Evolutionary conservation across 2,888 invertebrate species (phyloP).

Genomic region (Leptinotarsa tumamoca): DNA sequence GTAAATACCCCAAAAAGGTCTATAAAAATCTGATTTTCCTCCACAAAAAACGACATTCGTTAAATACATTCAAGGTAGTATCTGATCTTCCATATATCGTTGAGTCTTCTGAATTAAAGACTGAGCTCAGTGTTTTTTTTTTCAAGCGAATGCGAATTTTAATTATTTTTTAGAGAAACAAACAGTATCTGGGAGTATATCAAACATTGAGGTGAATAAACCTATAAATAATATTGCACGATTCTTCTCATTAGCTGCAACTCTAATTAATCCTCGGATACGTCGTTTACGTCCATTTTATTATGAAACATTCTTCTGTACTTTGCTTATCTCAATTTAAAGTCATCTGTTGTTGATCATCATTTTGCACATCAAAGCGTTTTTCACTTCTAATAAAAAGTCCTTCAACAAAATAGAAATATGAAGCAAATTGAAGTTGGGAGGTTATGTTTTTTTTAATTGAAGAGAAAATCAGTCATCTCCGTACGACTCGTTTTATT

Average conservation of each 20-base stretch:
- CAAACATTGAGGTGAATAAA: constrained; percentile 31
- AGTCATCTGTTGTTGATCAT: not conserved
- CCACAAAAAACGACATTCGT: no score
- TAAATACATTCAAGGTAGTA: no score
- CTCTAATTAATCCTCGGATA: constrained; percentile 35
- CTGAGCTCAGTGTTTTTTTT: not conserved
- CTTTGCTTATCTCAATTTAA: not conserved
- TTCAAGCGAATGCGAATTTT: not conserved
- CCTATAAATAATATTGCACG: constrained; percentile 40
- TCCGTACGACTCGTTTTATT: no score
- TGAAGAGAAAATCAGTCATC: no score
- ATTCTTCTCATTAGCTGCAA: constrained; percentile 33
- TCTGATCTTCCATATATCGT: no score
- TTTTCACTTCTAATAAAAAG: not conserved
- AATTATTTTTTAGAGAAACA: not conserved
- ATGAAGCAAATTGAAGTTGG: no score
- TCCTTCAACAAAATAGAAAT: not conserved
- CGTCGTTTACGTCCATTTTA: constrained; percentile 31
- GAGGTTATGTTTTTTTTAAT: no score
- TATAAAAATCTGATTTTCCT: no score
- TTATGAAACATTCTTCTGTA: not conserved
- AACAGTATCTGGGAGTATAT: not conserved
- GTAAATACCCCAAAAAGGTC: no score
- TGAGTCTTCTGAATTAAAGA: no score
- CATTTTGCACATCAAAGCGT: not conserved